These are phyloP conservation scores for Eupithecia insigniata DNA, from an alignment of 2,888 invertebrate species.

Conservation along the genomic window DNA sequence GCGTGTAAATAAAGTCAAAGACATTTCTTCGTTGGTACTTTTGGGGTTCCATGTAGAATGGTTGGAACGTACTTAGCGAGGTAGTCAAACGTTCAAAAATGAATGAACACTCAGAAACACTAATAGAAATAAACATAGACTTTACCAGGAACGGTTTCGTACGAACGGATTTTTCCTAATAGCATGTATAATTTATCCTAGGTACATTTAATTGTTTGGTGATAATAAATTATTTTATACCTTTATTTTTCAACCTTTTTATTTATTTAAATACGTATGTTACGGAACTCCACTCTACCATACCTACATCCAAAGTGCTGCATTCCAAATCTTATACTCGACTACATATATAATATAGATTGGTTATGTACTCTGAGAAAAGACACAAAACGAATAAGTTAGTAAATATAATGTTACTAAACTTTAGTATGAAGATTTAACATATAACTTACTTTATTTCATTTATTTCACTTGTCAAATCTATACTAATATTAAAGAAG, in stretches of 20 bases:
- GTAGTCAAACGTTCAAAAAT: background rate
- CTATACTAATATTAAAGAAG: background rate
- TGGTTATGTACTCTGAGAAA: background rate
- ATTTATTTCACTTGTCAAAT: background rate
- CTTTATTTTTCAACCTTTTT: no score
- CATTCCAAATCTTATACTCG: background rate
- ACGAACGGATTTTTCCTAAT: background rate
- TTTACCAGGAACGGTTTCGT: background rate
- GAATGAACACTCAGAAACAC: background rate
- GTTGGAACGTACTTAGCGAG: background rate
- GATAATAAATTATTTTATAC: background rate
- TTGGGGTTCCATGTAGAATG: constrained; percentile 17
- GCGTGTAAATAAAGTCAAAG: constrained; percentile 54
- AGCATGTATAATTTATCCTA: background rate
- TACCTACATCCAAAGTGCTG: background rate
- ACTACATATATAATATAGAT: background rate
- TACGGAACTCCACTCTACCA: background rate
- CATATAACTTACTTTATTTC: background rate
- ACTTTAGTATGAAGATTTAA: background rate
- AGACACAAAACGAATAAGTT: no score
- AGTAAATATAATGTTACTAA: no score
- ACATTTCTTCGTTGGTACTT: constrained; percentile 61
- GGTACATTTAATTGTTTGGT: background rate
- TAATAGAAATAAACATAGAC: background rate
- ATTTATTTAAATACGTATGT: no score